A percentile compares a stretch with the other conserved stretches of the same genome.
phyloP scores from a whole-genome alignment of 2,113 vertebrate genomes.

The Anas platyrhynchos region DNA sequence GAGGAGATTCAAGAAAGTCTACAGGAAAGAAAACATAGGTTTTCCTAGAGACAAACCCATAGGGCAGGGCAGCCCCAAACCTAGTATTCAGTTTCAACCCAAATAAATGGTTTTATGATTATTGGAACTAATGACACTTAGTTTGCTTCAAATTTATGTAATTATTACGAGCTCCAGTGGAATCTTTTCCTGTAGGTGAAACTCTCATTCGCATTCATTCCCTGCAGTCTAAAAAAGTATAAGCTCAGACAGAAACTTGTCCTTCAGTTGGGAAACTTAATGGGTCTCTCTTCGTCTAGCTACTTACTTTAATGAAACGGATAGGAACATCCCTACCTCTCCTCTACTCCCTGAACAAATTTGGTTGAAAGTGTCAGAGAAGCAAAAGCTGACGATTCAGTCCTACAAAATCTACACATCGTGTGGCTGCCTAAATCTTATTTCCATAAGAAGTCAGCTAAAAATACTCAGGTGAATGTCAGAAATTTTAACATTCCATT shows the following conservation, averaged over 20 bases:
- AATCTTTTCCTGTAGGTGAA: neutral
- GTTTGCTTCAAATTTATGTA: neutral
- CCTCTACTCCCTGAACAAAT: neutral
- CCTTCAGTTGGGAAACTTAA: neutral
- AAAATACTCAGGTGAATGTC: neutral
- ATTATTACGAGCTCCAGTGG: neutral
- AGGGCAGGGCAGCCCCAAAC: neutral
- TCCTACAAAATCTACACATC: neutral
- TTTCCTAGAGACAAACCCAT: neutral
- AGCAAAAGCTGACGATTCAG: neutral
- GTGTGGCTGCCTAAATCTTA: neutral
- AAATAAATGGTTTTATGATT: neutral
- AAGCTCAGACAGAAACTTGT: neutral
- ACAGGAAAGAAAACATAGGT: neutral
- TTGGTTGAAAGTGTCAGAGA: neutral
- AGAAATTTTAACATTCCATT: neutral
- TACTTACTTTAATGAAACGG: neutral
- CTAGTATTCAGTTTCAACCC: neutral
- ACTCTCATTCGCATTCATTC: neutral
- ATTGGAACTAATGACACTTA: neutral
- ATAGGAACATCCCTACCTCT: neutral
- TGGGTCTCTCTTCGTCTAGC: neutral
- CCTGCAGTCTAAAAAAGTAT: neutral
- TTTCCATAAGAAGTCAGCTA: neutral
- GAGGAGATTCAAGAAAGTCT: neutral